phyloP scores from a whole-genome alignment of 2,113 vertebrate genomes.

The Xiphias gladius region DNA sequence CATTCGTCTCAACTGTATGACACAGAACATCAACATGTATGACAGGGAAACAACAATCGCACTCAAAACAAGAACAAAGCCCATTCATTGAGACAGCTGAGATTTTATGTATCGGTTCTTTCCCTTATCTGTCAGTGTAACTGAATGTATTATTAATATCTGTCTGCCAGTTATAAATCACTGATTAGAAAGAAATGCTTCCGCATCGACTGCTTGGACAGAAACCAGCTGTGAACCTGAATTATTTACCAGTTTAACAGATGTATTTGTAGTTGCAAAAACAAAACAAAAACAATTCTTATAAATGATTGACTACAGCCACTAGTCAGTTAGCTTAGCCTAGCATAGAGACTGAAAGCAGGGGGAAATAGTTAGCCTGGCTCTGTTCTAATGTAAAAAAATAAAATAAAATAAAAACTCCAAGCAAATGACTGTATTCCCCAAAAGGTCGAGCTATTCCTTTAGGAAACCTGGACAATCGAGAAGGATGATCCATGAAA shows the following conservation, averaged over 20 bases:
- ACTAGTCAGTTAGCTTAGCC: not conserved
- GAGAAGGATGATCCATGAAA: not conserved
- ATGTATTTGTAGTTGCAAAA: not conserved
- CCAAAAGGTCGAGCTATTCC: too few species aligned
- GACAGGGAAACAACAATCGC: not conserved
- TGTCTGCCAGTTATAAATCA: constrained; percentile 1
- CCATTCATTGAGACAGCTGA: not conserved
- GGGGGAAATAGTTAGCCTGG: not conserved
- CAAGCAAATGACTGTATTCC: too few species aligned
- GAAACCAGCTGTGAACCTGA: constrained; percentile 5
- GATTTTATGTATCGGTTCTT: not conserved
- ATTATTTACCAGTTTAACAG: not conserved
- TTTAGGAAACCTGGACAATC: too few species aligned
- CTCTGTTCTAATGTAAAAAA: too few species aligned
- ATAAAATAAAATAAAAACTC: too few species aligned
- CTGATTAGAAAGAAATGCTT: not conserved
- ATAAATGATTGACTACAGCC: not conserved
- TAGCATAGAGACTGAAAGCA: constrained; percentile 1
- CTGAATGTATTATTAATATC: constrained; percentile 8
- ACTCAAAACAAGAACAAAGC: not conserved
- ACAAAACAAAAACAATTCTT: not conserved
- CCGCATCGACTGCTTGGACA: not conserved
- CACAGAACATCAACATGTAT: constrained; percentile 1
- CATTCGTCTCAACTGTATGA: constrained; percentile 93
- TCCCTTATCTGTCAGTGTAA: not conserved